Conservation (phyloP, 2,113 vertebrate genomes). For the Lates calcarifer region DNA sequence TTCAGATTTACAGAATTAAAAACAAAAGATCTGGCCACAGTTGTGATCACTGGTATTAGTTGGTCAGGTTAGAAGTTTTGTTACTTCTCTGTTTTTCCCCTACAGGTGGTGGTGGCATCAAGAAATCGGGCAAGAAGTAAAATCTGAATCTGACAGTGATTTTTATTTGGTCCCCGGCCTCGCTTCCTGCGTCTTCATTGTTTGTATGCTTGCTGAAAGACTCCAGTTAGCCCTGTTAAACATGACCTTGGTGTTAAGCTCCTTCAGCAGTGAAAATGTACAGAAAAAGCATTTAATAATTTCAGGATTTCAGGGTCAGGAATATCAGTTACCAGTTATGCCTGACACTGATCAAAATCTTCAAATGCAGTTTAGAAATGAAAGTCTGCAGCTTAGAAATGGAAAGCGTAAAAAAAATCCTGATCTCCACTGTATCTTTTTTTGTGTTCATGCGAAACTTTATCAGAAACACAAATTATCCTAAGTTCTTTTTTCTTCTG, state of each 20-base stretch:
- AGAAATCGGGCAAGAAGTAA: conserved; percentile 98
- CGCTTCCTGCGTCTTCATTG: neutral
- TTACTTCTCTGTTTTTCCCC: neutral
- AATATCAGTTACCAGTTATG: neutral
- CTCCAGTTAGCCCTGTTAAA: conserved; percentile 8
- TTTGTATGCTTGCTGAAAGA: neutral
- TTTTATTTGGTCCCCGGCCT: conserved; percentile 8
- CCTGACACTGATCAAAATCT: neutral
- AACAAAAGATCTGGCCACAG: neutral
- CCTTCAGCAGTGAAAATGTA: conserved; percentile 3
- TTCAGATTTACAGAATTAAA: neutral
- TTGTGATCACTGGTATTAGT: neutral
- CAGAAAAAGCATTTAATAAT: neutral
- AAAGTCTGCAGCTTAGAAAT: neutral
- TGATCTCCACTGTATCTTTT: neutral
- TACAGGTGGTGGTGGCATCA: conserved; percentile 91
- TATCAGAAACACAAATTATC: neutral
- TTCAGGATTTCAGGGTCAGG: neutral
- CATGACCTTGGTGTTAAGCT: neutral
- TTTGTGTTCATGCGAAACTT: conserved; percentile 15
- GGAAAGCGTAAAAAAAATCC: neutral
- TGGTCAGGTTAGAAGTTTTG: neutral
- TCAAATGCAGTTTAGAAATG: neutral
- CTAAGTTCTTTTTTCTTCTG: neutral
- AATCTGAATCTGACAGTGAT: neutral